phyloP scores from a whole-genome alignment of 2,113 vertebrate genomes.

The Bostrychus sinensis region DNA sequence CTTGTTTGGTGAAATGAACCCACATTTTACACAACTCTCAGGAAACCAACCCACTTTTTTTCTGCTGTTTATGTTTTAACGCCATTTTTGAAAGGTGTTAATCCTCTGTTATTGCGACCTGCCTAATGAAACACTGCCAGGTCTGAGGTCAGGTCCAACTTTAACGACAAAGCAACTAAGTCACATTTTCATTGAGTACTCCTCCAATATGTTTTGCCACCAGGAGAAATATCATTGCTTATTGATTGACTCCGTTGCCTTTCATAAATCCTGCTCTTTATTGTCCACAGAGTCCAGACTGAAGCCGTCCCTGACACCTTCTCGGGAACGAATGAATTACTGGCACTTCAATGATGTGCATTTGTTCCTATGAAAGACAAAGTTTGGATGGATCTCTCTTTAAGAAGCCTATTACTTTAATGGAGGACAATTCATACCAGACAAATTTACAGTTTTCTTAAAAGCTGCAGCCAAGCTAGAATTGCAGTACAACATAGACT shows the following conservation, averaged over 20 bases:
- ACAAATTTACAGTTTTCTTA: conserved; percentile 65
- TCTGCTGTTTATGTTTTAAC: conserved; percentile 30
- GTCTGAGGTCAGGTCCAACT: conserved; percentile 59
- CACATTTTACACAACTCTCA: neutral
- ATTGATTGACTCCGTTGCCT: conserved; percentile 47
- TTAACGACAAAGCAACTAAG: conserved; percentile 48
- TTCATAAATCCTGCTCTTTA: conserved; percentile 63
- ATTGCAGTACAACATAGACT: conserved; percentile 62
- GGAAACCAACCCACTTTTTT: neutral
- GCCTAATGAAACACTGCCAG: conserved; percentile 65
- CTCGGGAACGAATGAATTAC: conserved; percentile 66
- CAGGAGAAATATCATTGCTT: conserved; percentile 57
- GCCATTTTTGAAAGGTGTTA: conserved; percentile 42
- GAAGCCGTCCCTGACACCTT: conserved; percentile 56
- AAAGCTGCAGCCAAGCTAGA: conserved; percentile 45
- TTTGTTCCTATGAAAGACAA: conserved; percentile 57
- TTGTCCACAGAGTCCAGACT: conserved; percentile 44
- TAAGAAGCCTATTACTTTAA: conserved; percentile 75
- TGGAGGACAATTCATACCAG: conserved; percentile 65
- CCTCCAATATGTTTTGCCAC: conserved; percentile 50
- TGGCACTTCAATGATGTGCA: conserved; percentile 62
- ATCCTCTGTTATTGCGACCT: conserved; percentile 29
- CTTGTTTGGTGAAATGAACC: too few relatives aligned
- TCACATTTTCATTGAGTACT: conserved; percentile 67
- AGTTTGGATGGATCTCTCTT: conserved; percentile 65